Evolutionary conservation across 2,888 invertebrate genomes (phyloP).

Genomic region (Pemphredon lugubris): DNA sequence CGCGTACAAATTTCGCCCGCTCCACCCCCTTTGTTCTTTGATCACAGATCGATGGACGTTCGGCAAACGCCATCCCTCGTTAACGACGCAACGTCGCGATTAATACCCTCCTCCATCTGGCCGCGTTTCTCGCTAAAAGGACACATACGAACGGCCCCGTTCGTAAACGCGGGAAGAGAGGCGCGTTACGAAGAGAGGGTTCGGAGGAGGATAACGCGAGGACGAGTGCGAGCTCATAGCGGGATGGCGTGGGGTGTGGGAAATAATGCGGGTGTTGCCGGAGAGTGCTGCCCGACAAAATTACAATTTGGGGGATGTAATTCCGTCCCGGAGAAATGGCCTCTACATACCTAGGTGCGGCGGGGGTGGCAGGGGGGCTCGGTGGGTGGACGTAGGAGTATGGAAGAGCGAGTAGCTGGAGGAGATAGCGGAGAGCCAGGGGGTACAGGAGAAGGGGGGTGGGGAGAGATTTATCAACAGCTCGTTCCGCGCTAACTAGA

Average conservation of each 20-base stretch:
- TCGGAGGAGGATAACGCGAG: not conserved
- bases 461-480: constrained; percentile 78
- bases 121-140: constrained; percentile 10
- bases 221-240: not conserved
- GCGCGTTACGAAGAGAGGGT: constrained; percentile 6
- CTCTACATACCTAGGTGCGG: constrained; percentile 74
- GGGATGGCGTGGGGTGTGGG: constrained; percentile 45
- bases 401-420: constrained; percentile 43
- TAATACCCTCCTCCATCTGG: no score
- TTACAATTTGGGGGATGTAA: constrained; percentile 80
- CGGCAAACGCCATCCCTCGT: no score
- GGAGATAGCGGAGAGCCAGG: constrained; percentile 46
- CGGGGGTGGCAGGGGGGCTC: constrained; percentile 18
- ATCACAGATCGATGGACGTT: no score
- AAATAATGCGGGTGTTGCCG: constrained; percentile 74
- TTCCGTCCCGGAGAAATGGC: constrained; percentile 79
- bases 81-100: no score
- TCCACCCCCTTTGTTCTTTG: no score
- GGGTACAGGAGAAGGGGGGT: constrained; percentile 35
- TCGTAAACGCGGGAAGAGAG: no score
- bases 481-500: constrained; percentile 79
- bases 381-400: constrained; percentile 40
- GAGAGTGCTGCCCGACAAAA: constrained; percentile 74
- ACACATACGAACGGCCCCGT: not conserved
- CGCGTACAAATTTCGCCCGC: no score